These are phyloP conservation scores for Mylabris phalerata DNA, from an alignment of 1,140 invertebrate genomes.

Conservation along the genomic window DNA sequence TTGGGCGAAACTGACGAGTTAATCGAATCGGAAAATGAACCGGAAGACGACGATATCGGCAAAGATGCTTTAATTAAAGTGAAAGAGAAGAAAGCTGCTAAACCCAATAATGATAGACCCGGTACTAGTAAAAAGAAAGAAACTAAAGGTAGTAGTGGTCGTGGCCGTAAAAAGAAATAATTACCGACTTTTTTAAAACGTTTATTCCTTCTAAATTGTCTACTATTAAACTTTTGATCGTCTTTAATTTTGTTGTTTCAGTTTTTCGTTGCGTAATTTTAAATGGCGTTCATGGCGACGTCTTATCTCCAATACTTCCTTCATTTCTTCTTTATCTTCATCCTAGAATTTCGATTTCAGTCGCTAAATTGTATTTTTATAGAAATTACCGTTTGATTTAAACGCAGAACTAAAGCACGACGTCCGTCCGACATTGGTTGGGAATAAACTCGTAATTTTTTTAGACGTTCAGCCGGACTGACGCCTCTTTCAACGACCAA, in stretches of 20 bases:
- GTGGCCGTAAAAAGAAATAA: slow-evolving; percentile 12
- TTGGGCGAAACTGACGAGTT: slow-evolving; percentile 40
- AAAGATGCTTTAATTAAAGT: slow-evolving; percentile 72
- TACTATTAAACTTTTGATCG: too few species aligned
- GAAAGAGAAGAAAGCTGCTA: slow-evolving; percentile 7
- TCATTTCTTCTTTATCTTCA: slow-evolving; percentile 88
- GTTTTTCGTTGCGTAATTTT: slow-evolving; percentile 52
- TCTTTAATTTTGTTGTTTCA: background rate
- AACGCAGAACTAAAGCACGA: slow-evolving; percentile 75
- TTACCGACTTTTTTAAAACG: too few species aligned
- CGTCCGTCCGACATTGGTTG: slow-evolving; percentile 90
- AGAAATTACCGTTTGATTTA: slow-evolving; percentile 68
- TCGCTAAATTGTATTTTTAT: background rate
- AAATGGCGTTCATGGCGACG: slow-evolving; percentile 70
- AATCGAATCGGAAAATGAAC: slow-evolving; percentile 30
- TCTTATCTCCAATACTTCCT: slow-evolving; percentile 87
- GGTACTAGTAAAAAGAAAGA: slow-evolving; percentile 10
- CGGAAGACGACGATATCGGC: slow-evolving; percentile 59
- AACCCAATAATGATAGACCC: background rate
- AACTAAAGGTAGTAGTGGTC: slow-evolving; percentile 8
- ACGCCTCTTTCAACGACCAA: slow-evolving; percentile 94
- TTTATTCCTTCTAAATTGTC: too few species aligned
- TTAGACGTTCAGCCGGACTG: slow-evolving; percentile 73
- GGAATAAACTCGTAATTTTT: slow-evolving; percentile 85
- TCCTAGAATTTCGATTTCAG: slow-evolving; percentile 51